Percentiles rank a stretch among this genome's conserved stretches.
Conservation (phyloP, 2,113 vertebrate genomes). For the Mixornis gularis region DNA sequence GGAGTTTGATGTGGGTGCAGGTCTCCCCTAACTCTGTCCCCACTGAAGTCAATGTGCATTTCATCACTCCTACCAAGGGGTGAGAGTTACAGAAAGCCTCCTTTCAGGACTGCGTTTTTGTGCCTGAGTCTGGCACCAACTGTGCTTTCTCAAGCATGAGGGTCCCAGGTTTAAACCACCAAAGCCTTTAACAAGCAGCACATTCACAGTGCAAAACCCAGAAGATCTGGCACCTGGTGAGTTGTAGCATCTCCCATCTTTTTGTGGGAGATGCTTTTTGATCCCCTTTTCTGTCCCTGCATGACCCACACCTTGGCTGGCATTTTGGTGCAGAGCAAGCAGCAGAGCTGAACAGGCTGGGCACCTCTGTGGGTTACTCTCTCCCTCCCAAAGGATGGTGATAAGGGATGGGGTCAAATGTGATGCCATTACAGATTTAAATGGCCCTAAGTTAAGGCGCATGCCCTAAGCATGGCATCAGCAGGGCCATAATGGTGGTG, state of each 20-base stretch:
- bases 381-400: not conserved
- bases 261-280: not conserved
- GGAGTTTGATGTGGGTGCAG: not conserved
- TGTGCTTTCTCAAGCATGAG: not conserved
- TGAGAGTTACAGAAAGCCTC: not conserved
- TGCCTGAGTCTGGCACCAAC: not conserved
- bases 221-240: not conserved
- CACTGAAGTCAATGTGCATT: not conserved
- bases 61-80: not conserved
- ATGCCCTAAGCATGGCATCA: not conserved
- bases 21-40: not conserved
- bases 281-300: not conserved
- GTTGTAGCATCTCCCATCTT: rapidly evolving
- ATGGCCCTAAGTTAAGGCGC: not conserved
- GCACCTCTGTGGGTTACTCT: not conserved
- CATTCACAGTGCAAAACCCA: not conserved
- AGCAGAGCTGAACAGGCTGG: not conserved
- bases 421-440: not conserved
- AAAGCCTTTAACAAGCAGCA: not conserved
- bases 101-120: not conserved
- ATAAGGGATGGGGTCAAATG: not conserved
- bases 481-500: not conserved
- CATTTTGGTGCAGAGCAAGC: not conserved
- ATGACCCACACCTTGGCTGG: not conserved
- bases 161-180: not conserved